Percentiles rank a stretch among this genome's conserved stretches.
These are phyloP conservation scores for Pseudomyrmex sp. DNA, from an alignment of 1,140 invertebrate genomes.

Conservation along the genomic window DNA sequence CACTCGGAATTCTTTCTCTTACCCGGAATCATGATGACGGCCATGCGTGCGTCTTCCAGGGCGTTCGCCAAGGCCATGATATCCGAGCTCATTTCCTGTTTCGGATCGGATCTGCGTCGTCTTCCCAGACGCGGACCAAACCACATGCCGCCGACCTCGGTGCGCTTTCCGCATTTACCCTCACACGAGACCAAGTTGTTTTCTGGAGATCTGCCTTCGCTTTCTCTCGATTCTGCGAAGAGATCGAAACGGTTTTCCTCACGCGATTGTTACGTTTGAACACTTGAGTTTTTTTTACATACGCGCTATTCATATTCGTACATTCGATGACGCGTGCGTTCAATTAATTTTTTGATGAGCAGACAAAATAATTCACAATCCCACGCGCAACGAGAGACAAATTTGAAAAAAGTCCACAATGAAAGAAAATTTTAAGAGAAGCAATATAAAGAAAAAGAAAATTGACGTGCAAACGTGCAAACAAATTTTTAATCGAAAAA, in stretches of 20 bases:
- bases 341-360: too few relatives aligned
- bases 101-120: constrained; percentile 77
- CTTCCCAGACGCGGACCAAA: constrained; percentile 82
- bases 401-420: constrained; percentile 53
- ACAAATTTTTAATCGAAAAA: too few relatives aligned
- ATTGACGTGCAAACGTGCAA: too few relatives aligned
- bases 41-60: constrained; percentile 73
- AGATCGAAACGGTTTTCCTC: too few relatives aligned
- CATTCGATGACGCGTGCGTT: too few relatives aligned
- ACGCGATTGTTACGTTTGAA: too few relatives aligned
- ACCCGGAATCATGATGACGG: constrained; percentile 76
- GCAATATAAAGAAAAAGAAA: too few relatives aligned
- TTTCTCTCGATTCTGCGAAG: constrained; percentile 50
- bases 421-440: too few relatives aligned
- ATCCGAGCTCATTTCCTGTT: constrained; percentile 66
- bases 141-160: constrained; percentile 79
- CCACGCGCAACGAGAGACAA: background rate
- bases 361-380: too few relatives aligned
- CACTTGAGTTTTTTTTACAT: too few relatives aligned
- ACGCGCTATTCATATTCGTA: too few relatives aligned
- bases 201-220: constrained; percentile 18
- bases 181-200: constrained; percentile 75
- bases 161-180: constrained; percentile 74
- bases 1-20: background rate
- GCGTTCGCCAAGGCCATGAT: constrained; percentile 74